A percentile compares a stretch with the other conserved stretches of the same genome.
Conservation (phyloP, 2,113 vertebrate genomes). For the Microtus ochrogaster region DNA sequence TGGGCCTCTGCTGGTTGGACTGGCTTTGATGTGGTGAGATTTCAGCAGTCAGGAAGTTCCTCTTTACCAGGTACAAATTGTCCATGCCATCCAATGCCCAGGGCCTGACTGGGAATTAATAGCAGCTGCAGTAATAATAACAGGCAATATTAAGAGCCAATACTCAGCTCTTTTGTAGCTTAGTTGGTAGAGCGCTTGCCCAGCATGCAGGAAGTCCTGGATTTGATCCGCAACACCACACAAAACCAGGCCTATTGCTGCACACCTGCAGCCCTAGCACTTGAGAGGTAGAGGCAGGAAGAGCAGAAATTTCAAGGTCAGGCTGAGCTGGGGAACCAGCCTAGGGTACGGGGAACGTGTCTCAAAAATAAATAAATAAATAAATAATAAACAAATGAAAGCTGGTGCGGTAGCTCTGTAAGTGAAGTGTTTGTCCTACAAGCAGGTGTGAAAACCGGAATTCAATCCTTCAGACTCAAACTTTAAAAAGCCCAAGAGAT, state of each 20-base stretch:
- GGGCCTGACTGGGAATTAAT: neutral
- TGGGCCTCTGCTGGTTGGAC: neutral
- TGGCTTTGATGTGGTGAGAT: neutral
- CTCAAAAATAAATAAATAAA: neutral
- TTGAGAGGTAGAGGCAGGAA: neutral
- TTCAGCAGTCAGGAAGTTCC: neutral
- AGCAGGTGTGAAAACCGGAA: neutral
- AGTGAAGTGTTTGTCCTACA: neutral
- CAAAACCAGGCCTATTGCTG: neutral
- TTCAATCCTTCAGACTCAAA: neutral
- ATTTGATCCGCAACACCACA: neutral
- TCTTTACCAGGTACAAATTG: neutral
- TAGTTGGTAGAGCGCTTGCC: neutral
- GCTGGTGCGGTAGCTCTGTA: neutral
- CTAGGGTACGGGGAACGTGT: neutral
- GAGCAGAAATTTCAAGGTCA: neutral
- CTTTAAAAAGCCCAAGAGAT: neutral
- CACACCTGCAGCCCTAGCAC: neutral
- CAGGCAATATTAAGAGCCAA: constrained; percentile 9
- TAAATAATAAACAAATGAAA: too few relatives aligned
- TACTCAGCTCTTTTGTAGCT: neutral
- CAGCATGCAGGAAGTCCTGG: neutral
- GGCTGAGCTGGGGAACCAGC: neutral
- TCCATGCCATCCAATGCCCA: neutral
- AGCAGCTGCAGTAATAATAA: constrained; percentile 27